These are phyloP conservation scores for Aphrophora alni DNA, from an alignment of 2,888 invertebrate genomes.

Conservation along the genomic window DNA sequence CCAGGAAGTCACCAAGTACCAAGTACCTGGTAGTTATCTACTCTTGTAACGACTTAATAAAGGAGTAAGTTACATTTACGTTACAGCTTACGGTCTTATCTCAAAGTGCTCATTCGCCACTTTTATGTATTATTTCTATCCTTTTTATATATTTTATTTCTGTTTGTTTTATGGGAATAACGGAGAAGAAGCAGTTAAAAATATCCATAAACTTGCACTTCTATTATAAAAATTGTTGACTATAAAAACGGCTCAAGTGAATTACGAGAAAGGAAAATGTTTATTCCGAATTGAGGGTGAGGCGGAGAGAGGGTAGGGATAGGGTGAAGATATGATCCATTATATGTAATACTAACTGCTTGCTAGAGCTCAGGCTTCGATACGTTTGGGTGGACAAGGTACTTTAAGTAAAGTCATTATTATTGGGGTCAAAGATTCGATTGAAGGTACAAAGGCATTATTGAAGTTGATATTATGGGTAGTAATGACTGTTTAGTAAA, in stretches of 20 bases:
- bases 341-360: neutral
- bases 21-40: neutral
- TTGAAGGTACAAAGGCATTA: too few species aligned
- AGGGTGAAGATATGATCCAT: neutral
- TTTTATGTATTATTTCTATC: conserved; percentile 36
- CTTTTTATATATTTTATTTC: conserved; percentile 37
- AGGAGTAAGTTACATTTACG: conserved; percentile 13
- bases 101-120: conserved; percentile 33
- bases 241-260: conserved; percentile 37
- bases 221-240: conserved; percentile 40
- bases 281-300: conserved; percentile 10
- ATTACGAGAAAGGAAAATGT: conserved; percentile 36
- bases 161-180: conserved; percentile 40
- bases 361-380: neutral
- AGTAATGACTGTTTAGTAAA: too few species aligned
- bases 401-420: too few species aligned
- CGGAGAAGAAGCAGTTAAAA: conserved; percentile 30
- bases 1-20: too few species aligned
- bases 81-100: conserved; percentile 25
- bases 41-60: conserved; percentile 11
- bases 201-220: conserved; percentile 40
- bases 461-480: too few species aligned
- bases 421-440: too few species aligned
- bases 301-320: neutral
- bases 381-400: too few species aligned